Evolutionary conservation across 2,888 invertebrate genomes (phyloP), one percentile per base, ranked within the genome.

Genomic region (Hypsopygia costalis): DNA sequence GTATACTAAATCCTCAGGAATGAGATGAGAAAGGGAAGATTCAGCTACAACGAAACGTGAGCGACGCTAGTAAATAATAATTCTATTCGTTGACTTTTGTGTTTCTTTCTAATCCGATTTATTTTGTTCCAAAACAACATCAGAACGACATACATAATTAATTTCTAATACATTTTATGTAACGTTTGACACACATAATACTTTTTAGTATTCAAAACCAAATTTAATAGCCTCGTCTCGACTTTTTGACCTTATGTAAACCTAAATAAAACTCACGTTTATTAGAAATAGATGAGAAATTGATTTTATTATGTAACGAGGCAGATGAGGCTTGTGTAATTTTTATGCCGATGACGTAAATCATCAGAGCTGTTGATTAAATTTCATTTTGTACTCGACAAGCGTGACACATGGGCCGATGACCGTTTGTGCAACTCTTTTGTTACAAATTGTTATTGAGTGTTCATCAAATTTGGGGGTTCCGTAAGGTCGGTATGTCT

Each of bases 311-410:
- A 25, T n/a, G 25, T 25, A 5, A 16, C 16, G 16, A 16, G 4
- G 2, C 3, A 16, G 4, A 16, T 16, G 16, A 16, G 16, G 16
- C 16, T 3, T 3, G 16, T 16, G 6, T 25, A 8, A 25, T 25
- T 25, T 25, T 25, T 5, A 55, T 42, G 37, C 11, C 54, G 51
- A 59, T 64, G 58, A 64, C 57, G 60, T 55, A 66, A 69, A 58
- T 55, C 60, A 52, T 52, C 58, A 52, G 52, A 57, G 55, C 57
- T 58, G 67, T 58, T 77, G 74, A 81, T 81, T 80, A 77, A n/a
- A 81, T 81, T 85, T 81, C 76, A 63, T 71, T 46, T 85, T 83
- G 80, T 85, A 64, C 52, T 55, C 68, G 65, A 57, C 48, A 57
- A 75, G 69, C 82, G 80, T 80, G 16, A 3, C 16, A 16, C 16